phyloP scores from a whole-genome alignment of 2,888 invertebrate genomes.

The Clusia tigrina region DNA sequence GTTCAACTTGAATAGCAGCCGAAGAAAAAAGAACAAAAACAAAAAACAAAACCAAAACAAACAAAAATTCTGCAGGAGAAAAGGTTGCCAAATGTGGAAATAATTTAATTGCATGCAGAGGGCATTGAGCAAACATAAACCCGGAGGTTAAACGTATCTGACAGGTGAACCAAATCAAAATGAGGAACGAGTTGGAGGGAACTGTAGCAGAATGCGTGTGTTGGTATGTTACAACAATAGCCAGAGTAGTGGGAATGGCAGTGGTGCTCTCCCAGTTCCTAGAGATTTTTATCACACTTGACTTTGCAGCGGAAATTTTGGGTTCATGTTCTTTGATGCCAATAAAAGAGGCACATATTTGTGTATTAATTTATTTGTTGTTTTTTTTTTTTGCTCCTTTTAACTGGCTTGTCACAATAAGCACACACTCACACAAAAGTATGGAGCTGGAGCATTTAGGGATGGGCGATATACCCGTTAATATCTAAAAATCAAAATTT shows the following conservation, averaged over 20 bases:
- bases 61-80: too few relatives aligned
- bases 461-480: too few relatives aligned
- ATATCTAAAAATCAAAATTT: too few relatives aligned
- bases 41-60: not conserved
- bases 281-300: constrained; percentile 11
- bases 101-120: constrained; percentile 3
- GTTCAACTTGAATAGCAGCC: too few relatives aligned
- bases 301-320: not conserved
- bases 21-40: not conserved
- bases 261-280: too few relatives aligned
- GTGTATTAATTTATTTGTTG: not conserved
- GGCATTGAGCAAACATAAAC: not conserved
- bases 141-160: not conserved
- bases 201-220: too few relatives aligned
- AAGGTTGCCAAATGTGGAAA: constrained; percentile 9
- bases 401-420: too few relatives aligned
- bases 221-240: too few relatives aligned
- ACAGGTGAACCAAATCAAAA: not conserved
- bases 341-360: not conserved
- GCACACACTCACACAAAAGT: too few relatives aligned
- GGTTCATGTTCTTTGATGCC: constrained; percentile 5
- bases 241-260: too few relatives aligned
- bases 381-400: constrained; percentile 4
- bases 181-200: too few relatives aligned
- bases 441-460: too few relatives aligned